Base-by-base conservation (phyloP, 2,113 vertebrate genomes). In the Otolemur garnettii region DNA sequence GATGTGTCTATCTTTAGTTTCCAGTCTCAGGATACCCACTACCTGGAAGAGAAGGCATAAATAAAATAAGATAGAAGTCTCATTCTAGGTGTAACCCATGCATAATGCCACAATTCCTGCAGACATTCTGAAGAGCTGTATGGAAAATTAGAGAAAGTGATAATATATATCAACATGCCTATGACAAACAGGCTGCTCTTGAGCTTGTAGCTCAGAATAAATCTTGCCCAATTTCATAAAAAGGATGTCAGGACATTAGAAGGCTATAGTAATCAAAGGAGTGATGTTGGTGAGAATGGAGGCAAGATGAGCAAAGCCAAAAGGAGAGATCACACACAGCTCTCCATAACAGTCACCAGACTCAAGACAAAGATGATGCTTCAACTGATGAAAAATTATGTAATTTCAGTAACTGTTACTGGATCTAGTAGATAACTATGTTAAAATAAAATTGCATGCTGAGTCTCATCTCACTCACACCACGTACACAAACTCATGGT, bases 21-120 rank as follows among this genome's bases (percentile, higher is more conserved):
- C 10, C 7, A 24, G 28, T 9, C 11, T 4, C 3, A 33, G 3
- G 7, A 8, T 14, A 45, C n/a, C 28, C 21, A 5, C 13, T 68
- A 26, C 35, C 30, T 17, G 1, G 64, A 71, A 69, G 7, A 11
- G 21, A 79, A 18, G 14, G 7, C 5, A 24, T n/a, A 77, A 35
- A 10, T 17, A 26, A 28, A 18, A 57, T 22, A 68, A 38, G 3
- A 60, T 30, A 12, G 26, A 50, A 35, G 38, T 68, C 53, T 79
- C 17, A 22, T 19, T 50, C 62, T 4, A 71, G 62, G 53, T 50
- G 53, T 26, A 38, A 30, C 8, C 8, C 21, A 24, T n/a, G 45
- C 28, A 59, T 19, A 55, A 26, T 45, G 35, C 28, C 55, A 11
- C 22, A 19, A 45, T n/a, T 14, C 15, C 50, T 77, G 24, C 28